Percentiles rank a stretch among this genome's conserved stretches.
Evolutionary conservation across 1,140 invertebrate species (phyloP).

Genomic region (Branchinecta lynchi): DNA sequence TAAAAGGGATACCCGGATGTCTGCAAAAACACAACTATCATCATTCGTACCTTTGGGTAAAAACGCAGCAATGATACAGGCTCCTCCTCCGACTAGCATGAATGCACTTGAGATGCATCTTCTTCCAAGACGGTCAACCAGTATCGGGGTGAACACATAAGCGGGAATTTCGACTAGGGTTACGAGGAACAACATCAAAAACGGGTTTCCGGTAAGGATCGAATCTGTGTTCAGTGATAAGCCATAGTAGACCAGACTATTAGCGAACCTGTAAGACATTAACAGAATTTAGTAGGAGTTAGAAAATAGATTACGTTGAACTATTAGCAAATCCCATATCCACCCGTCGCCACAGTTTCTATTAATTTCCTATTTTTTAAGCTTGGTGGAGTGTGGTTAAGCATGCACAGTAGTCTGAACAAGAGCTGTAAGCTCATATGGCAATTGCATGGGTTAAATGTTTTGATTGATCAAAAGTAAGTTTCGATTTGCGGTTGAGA

Average conservation of each 20-base stretch:
- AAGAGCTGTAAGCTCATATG: no score
- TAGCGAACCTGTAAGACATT: constrained; percentile 46
- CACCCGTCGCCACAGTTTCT: no score
- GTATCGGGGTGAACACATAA: constrained; percentile 49
- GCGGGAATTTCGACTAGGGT: constrained; percentile 66
- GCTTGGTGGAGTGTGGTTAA: no score
- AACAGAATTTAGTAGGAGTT: no score
- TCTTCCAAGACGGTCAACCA: constrained; percentile 54
- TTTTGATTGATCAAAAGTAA: no score
- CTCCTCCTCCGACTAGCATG: constrained; percentile 26
- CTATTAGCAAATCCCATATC: no score
- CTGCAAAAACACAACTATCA: no score
- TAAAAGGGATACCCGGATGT: not conserved
- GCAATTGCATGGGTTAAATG: no score
- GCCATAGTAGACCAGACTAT: constrained; percentile 72
- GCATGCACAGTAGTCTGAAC: no score
- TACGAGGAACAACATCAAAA: constrained; percentile 53
- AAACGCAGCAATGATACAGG: constrained; percentile 33
- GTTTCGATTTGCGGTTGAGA: no score
- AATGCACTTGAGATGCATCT: constrained; percentile 49
- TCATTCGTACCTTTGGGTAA: constrained; percentile 41
- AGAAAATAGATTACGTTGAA: no score
- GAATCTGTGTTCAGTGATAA: constrained; percentile 50
- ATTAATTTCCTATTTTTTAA: no score
- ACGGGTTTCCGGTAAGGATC: constrained; percentile 59